These are phyloP conservation scores for Halcyon malimbica DNA, from an alignment of 2,113 vertebrate species.

Conservation along the genomic window DNA sequence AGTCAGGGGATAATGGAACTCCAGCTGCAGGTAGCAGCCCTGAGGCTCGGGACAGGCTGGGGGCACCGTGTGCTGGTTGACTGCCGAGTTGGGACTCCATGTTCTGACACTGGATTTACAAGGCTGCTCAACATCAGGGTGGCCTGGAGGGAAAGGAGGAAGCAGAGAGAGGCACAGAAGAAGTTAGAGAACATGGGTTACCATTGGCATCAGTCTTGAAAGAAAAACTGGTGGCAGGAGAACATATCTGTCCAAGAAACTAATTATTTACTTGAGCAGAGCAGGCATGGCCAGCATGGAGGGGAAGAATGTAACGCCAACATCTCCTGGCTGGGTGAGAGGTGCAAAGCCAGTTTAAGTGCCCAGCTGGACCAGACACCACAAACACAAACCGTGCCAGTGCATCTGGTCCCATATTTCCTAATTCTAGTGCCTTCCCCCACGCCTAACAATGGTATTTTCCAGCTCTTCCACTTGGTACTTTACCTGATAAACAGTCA, in stretches of 20 bases:
- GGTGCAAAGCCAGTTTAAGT: background rate
- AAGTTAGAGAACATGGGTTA: background rate
- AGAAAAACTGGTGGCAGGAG: background rate
- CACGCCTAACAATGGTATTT: background rate
- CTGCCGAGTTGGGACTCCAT: constrained; percentile 93
- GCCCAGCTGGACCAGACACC: background rate
- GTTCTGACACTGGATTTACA: constrained; percentile 96
- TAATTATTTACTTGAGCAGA: background rate
- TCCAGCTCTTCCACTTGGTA: background rate
- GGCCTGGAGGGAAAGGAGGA: constrained; percentile 78
- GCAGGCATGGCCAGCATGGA: background rate
- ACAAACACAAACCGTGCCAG: background rate
- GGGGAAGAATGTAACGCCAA: background rate
- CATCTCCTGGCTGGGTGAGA: background rate
- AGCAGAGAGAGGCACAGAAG: background rate
- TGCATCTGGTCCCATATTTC: background rate
- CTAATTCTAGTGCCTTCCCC: background rate
- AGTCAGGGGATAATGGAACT: constrained; percentile 86
- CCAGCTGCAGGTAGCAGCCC: constrained; percentile 95
- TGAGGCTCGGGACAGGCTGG: constrained; percentile 86
- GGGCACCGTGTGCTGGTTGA: constrained; percentile 82
- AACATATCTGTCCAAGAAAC: background rate
- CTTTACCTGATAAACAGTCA: background rate
- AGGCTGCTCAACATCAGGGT: constrained; percentile 94
- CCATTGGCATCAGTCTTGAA: background rate